These are phyloP conservation scores for Drosophila nasuta DNA, from an alignment of 1,140 invertebrate genomes.

Conservation along the genomic window DNA sequence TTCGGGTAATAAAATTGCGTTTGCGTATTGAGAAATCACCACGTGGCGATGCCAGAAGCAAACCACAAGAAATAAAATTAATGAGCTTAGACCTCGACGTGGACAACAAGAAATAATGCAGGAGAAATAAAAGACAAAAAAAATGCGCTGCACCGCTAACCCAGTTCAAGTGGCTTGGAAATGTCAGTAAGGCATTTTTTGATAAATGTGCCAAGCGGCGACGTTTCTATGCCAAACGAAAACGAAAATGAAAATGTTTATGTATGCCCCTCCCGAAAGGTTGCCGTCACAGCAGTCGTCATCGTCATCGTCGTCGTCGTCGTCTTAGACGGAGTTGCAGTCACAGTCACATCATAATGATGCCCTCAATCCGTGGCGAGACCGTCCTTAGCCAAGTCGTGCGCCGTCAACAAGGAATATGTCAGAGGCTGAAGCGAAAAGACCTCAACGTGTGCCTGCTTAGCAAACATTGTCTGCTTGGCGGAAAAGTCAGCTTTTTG, in stretches of 20 bases:
- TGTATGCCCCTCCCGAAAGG: conserved; percentile 74
- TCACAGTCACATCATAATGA: conserved; percentile 81
- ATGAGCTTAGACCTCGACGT: conserved; percentile 56
- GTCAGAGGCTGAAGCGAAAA: conserved; percentile 67
- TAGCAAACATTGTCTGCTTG: conserved; percentile 67
- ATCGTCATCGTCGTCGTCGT: conserved; percentile 2
- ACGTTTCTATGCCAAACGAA: conserved; percentile 65
- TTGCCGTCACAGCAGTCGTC: conserved; percentile 12
- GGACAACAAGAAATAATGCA: conserved; percentile 1
- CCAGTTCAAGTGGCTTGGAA: conserved; percentile 76
- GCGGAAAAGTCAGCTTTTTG: conserved; percentile 52
- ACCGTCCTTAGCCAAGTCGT: conserved; percentile 69
- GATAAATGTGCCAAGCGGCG: conserved; percentile 75
- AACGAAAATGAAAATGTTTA: conserved; percentile 77
- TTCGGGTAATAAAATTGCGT: conserved; percentile 43
- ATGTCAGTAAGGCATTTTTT: conserved; percentile 78
- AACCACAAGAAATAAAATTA: conserved; percentile 65
- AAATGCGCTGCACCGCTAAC: conserved; percentile 61
- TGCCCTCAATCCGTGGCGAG: conserved; percentile 70
- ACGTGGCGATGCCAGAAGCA: conserved; percentile 40
- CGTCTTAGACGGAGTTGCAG: conserved; percentile 21
- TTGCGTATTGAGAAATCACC: conserved; percentile 76
- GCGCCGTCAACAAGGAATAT: conserved; percentile 80
- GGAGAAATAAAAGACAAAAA: background rate
- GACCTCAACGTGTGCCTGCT: conserved; percentile 66